These are phyloP conservation scores for Pantala flavescens DNA, from an alignment of 1,140 invertebrate species.

Conservation along the genomic window DNA sequence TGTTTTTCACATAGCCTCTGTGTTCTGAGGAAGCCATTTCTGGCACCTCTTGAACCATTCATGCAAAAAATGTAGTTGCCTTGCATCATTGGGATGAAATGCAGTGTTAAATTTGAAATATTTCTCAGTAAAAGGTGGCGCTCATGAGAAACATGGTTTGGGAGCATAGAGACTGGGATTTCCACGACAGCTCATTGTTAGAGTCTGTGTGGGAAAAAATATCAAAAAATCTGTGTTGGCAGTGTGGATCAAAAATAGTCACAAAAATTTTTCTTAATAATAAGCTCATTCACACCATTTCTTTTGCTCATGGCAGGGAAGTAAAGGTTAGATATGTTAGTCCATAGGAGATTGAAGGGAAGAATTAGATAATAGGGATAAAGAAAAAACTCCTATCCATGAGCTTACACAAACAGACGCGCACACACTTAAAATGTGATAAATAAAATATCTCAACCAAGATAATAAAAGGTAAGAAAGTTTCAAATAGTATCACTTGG, in stretches of 20 bases:
- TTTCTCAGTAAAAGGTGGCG: not conserved
- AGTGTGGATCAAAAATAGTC: not conserved
- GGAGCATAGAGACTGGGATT: not conserved
- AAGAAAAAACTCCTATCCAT: not conserved
- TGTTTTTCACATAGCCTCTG: not conserved
- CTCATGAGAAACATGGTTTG: not conserved
- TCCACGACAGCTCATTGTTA: not conserved
- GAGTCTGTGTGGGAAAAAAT: constrained; percentile 2
- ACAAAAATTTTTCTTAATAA: not conserved
- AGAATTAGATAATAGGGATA: not conserved
- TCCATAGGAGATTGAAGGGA: not conserved
- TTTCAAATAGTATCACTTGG: not conserved
- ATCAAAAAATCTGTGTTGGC: not conserved
- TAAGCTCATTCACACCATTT: not conserved
- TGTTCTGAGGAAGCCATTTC: not conserved
- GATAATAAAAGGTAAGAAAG: not conserved
- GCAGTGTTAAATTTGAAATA: too few relatives aligned
- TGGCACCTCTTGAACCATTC: not conserved
- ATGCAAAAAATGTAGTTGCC: constrained; percentile 6
- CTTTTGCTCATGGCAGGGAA: not conserved
- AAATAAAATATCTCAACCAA: not conserved
- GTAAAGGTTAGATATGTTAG: not conserved
- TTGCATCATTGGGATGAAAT: not conserved
- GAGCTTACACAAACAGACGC: not conserved
- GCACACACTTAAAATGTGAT: not conserved